Base-by-base conservation (phyloP, 2,888 invertebrate genomes). In the Dicranocentrus wangi region DNA sequence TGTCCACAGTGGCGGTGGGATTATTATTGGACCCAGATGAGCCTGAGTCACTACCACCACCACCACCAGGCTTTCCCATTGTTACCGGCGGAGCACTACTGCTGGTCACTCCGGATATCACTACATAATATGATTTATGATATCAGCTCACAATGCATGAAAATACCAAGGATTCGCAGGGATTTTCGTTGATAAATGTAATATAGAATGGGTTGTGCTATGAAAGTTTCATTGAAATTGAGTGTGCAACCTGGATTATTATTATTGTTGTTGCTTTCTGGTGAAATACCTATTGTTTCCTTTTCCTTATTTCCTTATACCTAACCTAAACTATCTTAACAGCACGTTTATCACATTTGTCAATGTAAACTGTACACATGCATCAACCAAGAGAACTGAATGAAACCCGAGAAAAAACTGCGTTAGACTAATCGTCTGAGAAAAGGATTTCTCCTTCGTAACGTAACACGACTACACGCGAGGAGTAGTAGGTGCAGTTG, bases 31-130 rank as follows among this genome's bases (percentile, higher is more conserved):
- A 32, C 21, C 51, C 71, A 32, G 79, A 63, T 23, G 79, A 65
- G 5, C 25, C 23, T 21, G 19, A 23, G 25, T 15, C 25, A 10
- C 47, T 23, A 17, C 23, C 63, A 70, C 15, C 60, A 60, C 70
- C 25, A 25, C 53, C 53, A 27, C 60, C 80, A 51, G 72, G 39
- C 55, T 80, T 80, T 13, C 80, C 80, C 80, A 80, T 80, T 53
- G 72, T 69, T 61, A 60, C 2, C 10, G 32, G 8, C n/a, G n/a
- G n/a, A n/a, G 51, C 1, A 27, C 51, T 39, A 13, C 39, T 39
- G 15, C 21, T 53, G 27, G 51, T 25, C 69, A 53, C 61, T 61
- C 69, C 69, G 43, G 63, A 55, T 25, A 66, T 66, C 39, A 66
- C 66, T 75, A 58, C 58, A 75, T 55, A 66, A 66, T 15, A 65